Evolutionary conservation across 1,140 invertebrate species (phyloP), one percentile per base, ranked within the genome.

Genomic region (Bombus waltoni): DNA sequence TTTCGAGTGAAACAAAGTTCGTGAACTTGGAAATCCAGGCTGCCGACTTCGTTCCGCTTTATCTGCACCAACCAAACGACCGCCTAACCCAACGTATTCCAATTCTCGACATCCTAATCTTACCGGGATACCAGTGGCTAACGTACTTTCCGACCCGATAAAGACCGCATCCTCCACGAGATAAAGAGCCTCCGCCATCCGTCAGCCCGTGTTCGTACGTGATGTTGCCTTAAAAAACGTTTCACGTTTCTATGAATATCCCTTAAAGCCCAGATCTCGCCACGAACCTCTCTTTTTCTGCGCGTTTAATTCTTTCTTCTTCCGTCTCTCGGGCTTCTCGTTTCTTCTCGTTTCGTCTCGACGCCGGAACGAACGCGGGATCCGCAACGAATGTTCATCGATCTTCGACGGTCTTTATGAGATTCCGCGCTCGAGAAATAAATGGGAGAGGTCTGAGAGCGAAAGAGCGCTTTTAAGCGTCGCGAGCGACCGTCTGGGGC

Each of bases 61-160:
- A 91, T 91, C 89, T 91, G 87, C 71, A 25, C 42, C 42, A 53
- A 66, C 89, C 81, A 89, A 91, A 89, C 86, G 89, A 79, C 82
- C 47, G 73, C 72, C 81, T 89, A 85, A 81, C 77, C 90, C 72
- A 89, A 91, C 87, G 91, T 91, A 88, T 32, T 32, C 81, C 81
- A 65, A 91, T 91, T 88, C 86, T 18, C 84, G 87, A 91, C 89
- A 85, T 91, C 88, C 87, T 91, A 91, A 91, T 91, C 90, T 91
- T 70, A 28, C 77, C 81, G 77, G 87, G 84, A 90, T 91, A 91
- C 85, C 75, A 82, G 66, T 75, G 87, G 89, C 79, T 91, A 90
- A 90, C 83, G 85, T 90, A 91, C 85, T 85, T 90, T 91, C 75
- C 88, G 65, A 83, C 84, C 70, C 71, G 90, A 91, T 91, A 91